These are phyloP conservation scores for Stegastes partitus DNA, from an alignment of 2,113 vertebrate genomes.

Conservation along the genomic window DNA sequence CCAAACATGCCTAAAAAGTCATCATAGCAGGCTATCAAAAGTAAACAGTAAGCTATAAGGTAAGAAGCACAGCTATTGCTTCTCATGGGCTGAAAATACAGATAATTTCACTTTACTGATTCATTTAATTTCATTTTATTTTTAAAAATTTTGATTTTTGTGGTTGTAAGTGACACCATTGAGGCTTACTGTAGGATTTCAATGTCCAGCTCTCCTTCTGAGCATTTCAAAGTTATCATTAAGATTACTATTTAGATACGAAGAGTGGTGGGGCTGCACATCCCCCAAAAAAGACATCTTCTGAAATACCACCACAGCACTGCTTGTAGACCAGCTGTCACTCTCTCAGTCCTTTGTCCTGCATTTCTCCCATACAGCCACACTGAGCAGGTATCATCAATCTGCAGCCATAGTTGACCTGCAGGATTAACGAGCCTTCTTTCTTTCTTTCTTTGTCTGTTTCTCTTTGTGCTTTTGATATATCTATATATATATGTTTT, in stretches of 20 bases:
- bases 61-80: too few relatives aligned
- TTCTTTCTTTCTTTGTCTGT: not conserved
- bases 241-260: conserved; percentile 59
- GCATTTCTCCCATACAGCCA: not conserved
- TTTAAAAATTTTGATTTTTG: conserved; percentile 16
- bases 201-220: conserved; percentile 11
- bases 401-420: too few relatives aligned
- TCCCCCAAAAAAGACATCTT: not conserved
- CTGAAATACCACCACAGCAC: not conserved
- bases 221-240: conserved; percentile 18
- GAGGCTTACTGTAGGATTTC: not conserved
- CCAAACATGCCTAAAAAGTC: too few relatives aligned
- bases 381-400: not conserved
- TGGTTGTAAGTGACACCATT: not conserved
- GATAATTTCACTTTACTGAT: not conserved
- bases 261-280: not conserved
- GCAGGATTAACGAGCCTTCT: not conserved
- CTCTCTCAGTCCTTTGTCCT: conserved; percentile 29
- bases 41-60: too few relatives aligned
- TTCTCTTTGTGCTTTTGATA: not conserved
- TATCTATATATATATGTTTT: too few relatives aligned
- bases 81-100: too few relatives aligned
- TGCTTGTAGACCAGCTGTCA: not conserved
- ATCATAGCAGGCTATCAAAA: too few relatives aligned
- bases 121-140: not conserved